Evolutionary conservation across 1,140 invertebrate species (phyloP).

Genomic region (Diploscapter pachys): DNA sequence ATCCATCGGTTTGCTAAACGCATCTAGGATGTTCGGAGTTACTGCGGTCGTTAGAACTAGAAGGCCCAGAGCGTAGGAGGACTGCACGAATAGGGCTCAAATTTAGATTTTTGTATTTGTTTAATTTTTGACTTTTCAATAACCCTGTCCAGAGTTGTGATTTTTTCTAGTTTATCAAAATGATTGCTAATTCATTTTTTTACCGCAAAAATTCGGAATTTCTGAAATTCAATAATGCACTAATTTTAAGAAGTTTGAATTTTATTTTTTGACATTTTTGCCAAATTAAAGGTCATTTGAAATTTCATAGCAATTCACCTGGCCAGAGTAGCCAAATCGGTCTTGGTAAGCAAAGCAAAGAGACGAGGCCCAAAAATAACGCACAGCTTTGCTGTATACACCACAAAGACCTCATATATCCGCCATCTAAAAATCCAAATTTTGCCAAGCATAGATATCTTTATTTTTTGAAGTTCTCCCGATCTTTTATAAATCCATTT

Average conservation of each 20-base stretch:
- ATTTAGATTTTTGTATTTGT: neutral
- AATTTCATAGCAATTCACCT: conserved; percentile 29
- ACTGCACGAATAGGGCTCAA: conserved; percentile 54
- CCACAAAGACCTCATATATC: conserved; percentile 51
- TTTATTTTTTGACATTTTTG: neutral
- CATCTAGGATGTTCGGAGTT: conserved; percentile 48
- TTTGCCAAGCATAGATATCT: neutral
- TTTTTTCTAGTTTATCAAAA: neutral
- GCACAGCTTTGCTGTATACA: conserved; percentile 47
- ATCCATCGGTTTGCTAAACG: conserved; percentile 39
- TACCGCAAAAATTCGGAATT: neutral
- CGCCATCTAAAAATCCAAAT: conserved; percentile 39
- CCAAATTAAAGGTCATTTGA: neutral
- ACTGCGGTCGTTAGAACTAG: conserved; percentile 54
- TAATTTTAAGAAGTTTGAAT: neutral
- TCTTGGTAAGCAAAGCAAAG: conserved; percentile 40
- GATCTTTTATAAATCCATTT: neutral
- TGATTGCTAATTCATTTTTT: neutral
- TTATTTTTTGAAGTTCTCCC: too few relatives aligned
- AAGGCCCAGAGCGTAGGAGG: conserved; percentile 49
- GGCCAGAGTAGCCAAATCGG: conserved; percentile 52
- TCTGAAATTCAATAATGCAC: neutral
- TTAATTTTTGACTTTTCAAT: too few relatives aligned
- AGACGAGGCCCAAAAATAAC: conserved; percentile 37
- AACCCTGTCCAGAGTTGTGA: too few relatives aligned